Evolutionary conservation across 2,797 vertebrate species (phyloP), one percentile per base, ranked within the genome.

Genomic region (Labroides dimidiatus): DNA sequence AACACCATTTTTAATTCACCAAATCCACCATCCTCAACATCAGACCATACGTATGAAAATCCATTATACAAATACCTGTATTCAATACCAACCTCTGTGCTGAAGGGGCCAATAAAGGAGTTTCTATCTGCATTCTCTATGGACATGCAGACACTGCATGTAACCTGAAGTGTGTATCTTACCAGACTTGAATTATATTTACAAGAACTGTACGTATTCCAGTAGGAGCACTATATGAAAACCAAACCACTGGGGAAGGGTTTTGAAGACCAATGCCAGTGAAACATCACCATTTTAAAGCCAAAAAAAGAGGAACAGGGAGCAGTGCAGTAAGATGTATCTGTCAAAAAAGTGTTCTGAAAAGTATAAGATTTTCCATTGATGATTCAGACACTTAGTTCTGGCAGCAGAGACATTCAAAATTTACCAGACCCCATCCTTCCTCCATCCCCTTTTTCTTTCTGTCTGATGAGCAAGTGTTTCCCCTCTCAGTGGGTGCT

Each of bases 21-120:
- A 54, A 41, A 47, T 70, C 64, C 53, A 47, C 52, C 24, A 70
- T 70, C 33, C 55, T 9, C 69, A 64, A 44, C 63, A 67, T 69
- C 53, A 59, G 43, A 53, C 16, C 42, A 21, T 20, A 64, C 59
- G 52, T 73, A 30, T 45, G 63, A 64, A 84, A 64, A 74, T 44
- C 24, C 21, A 81, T 84, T 87, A 85, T 84, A 73, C 51, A 84
- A 72, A 79, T 63, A 52, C 30, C 30, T 33, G 30, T 72, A 75
- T 82, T 76, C 62, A 62, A 19, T 76, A 37, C 67, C 69, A 69
- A 81, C 47, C 20, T 69, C 61, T 70, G 27, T 50, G 59, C 63
- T 74, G 57, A 85, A 77, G 45, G 33, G 70, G 24, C 42, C 52
- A 49, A 54, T 48, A 54, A 54, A 62, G 54, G 45, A 65, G 30